Conservation (phyloP, 1,140 invertebrate genomes). For the Euwallacea fornicatus region DNA sequence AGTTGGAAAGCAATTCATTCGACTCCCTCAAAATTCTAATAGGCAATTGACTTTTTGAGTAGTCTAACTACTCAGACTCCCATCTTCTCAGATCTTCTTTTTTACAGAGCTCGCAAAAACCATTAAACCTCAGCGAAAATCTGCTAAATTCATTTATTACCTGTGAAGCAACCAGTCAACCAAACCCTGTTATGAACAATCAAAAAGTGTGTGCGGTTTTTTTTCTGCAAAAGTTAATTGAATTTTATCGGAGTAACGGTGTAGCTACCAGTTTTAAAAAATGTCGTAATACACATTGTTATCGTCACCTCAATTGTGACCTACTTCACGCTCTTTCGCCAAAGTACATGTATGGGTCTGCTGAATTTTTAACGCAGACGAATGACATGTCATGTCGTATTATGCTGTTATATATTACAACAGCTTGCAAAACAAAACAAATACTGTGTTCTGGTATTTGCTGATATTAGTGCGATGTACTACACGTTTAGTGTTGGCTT, state of each 20-base stretch:
- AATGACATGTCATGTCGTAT: slow-evolving; percentile 35
- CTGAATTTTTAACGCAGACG: slow-evolving; percentile 36
- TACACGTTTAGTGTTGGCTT: slow-evolving; percentile 30
- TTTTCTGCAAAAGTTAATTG: too few species aligned
- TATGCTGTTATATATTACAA: slow-evolving; percentile 36
- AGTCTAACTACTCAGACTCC: background rate
- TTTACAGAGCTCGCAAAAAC: background rate
- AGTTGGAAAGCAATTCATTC: slow-evolving; percentile 12
- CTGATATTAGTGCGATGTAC: slow-evolving; percentile 34
- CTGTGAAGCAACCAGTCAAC: too few species aligned
- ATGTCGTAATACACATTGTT: slow-evolving; percentile 1
- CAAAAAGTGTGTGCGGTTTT: too few species aligned
- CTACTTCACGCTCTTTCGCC: slow-evolving; percentile 23
- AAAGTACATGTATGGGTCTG: slow-evolving; percentile 21
- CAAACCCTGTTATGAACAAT: too few species aligned
- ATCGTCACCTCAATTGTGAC: slow-evolving; percentile 16
- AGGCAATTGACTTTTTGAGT: slow-evolving; percentile 16
- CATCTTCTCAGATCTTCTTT: background rate
- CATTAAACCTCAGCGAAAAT: too few species aligned
- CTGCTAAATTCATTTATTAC: too few species aligned
- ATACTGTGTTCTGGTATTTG: slow-evolving; percentile 33
- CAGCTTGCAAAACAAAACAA: slow-evolving; percentile 35
- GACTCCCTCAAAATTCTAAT: slow-evolving; percentile 11
- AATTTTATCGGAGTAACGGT: too few species aligned
- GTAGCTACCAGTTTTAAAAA: background rate